These are phyloP conservation scores for Monopis laevigella DNA, from an alignment of 2,888 invertebrate species.

Conservation along the genomic window DNA sequence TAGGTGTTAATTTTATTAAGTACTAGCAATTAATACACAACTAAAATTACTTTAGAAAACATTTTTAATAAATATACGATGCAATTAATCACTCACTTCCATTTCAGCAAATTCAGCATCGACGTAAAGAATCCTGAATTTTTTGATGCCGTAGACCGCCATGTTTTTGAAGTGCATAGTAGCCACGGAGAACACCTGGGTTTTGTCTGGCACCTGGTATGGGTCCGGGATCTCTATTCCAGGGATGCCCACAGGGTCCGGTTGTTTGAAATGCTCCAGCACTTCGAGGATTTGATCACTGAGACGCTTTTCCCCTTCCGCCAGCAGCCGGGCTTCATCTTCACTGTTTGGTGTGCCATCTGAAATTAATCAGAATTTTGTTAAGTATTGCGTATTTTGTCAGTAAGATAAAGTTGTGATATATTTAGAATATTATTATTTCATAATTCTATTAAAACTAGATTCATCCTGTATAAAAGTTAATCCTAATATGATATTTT, in stretches of 20 bases:
- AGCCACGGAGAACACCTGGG: constrained; percentile 73
- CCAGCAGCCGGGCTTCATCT: constrained; percentile 21
- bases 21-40: too few relatives aligned
- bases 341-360: not conserved
- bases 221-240: constrained; percentile 84
- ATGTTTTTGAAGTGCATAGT: constrained; percentile 77
- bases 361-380: not conserved
- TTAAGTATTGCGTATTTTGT: too few relatives aligned
- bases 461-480: too few relatives aligned
- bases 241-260: constrained; percentile 83
- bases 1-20: too few relatives aligned
- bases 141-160: constrained; percentile 78
- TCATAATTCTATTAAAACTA: too few relatives aligned
- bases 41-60: too few relatives aligned
- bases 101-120: constrained; percentile 77
- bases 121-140: constrained; percentile 78
- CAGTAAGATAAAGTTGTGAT: too few relatives aligned
- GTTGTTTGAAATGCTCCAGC: constrained; percentile 81
- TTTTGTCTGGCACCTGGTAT: constrained; percentile 79
- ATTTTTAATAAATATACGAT: too few relatives aligned
- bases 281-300: constrained; percentile 76
- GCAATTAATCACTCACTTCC: constrained; percentile 61
- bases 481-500: too few relatives aligned
- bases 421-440: too few relatives aligned
- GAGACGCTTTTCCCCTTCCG: constrained; percentile 71